Conservation (phyloP, 2,888 invertebrate species). For the Perizoma flavofasciatum region DNA sequence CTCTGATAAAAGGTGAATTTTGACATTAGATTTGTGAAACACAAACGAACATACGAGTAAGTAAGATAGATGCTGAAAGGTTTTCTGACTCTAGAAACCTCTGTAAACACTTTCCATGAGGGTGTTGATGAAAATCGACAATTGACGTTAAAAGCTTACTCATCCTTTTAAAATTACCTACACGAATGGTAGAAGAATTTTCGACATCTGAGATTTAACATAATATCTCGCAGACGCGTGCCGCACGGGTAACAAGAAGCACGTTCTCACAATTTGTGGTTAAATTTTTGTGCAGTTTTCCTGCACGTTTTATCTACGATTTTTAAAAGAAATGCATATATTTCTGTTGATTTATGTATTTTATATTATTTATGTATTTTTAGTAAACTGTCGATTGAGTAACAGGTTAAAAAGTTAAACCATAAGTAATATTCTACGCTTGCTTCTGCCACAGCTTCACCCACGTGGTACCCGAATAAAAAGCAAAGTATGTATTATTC, state of each 20-base stretch:
- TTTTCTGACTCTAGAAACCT: no score
- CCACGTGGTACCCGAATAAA: no score
- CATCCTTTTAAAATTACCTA: no score
- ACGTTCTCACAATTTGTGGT: slow-evolving; percentile 18
- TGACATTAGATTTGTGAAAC: neutral
- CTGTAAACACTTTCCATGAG: neutral
- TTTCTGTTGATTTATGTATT: no score
- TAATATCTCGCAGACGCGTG: slow-evolving; percentile 10
- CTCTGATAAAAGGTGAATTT: neutral
- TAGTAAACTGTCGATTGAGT: no score
- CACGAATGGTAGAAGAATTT: neutral
- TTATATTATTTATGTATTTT: no score
- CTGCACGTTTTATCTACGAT: neutral
- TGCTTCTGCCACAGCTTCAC: no score
- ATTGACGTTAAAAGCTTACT: neutral
- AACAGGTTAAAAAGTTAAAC: no score
- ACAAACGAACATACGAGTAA: no score
- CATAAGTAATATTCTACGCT: no score
- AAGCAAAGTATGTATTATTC: no score
- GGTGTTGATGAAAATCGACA: neutral
- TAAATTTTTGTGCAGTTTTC: slow-evolving; percentile 13
- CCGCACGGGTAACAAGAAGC: slow-evolving; percentile 7
- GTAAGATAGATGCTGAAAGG: no score
- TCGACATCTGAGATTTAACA: neutral
- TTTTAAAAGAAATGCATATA: neutral